Evolutionary conservation across 2,113 vertebrate species (phyloP).

Genomic region (Lepidothrix coronata): DNA sequence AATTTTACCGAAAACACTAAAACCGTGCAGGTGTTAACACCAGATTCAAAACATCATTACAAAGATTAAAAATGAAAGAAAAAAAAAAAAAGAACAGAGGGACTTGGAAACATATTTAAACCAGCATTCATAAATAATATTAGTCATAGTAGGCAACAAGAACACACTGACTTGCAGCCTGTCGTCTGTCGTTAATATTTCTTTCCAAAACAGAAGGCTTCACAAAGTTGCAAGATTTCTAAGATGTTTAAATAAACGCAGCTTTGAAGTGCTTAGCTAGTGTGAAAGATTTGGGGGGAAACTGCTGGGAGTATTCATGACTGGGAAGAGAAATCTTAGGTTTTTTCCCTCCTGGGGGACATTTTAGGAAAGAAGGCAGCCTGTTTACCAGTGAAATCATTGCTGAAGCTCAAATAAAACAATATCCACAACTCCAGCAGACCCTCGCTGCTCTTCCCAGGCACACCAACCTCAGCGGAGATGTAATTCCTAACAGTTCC

Average conservation of each 20-base stretch:
- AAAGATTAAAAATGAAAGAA: background rate
- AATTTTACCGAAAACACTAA: background rate
- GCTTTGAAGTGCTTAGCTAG: background rate
- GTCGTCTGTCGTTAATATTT: background rate
- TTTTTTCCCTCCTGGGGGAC: background rate
- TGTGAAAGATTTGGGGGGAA: background rate
- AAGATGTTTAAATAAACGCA: background rate
- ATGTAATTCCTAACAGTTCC: background rate
- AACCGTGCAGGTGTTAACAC: background rate
- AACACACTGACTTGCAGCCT: background rate
- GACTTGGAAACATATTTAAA: background rate
- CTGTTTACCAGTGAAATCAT: background rate
- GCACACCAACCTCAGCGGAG: background rate
- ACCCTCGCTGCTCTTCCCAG: background rate
- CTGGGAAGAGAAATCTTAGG: background rate
- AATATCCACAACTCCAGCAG: background rate
- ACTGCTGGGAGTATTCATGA: background rate
- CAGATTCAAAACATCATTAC: background rate
- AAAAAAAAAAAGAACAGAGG: background rate
- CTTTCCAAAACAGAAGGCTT: conserved; percentile 6
- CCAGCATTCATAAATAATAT: background rate
- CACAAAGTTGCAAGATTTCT: conserved; percentile 21
- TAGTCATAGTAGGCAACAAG: background rate
- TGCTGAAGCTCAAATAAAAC: background rate
- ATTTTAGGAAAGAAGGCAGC: background rate